Percentiles rank a stretch among this genome's conserved stretches.
These are phyloP conservation scores for Larimichthys polyactis DNA, from an alignment of 2,113 vertebrate species.

Conservation along the genomic window DNA sequence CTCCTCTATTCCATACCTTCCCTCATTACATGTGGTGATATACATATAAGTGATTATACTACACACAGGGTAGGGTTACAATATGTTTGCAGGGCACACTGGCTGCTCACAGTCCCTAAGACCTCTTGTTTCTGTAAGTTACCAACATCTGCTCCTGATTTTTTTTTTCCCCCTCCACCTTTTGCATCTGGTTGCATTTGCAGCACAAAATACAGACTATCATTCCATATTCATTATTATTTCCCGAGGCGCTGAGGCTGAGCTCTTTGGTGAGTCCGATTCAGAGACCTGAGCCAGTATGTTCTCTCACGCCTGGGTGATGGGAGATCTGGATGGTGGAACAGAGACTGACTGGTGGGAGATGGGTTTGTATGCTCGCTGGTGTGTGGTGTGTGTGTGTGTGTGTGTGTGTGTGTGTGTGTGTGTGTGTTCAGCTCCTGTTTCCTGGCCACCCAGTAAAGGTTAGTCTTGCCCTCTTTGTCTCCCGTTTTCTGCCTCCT, in stretches of 20 bases:
- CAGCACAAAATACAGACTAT: conserved; percentile 88
- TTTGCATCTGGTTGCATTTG: conserved; percentile 98
- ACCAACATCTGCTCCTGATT: conserved; percentile 94
- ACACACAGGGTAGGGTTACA: conserved; percentile 66
- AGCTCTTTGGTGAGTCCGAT: conserved; percentile 85
- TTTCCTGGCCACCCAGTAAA: conserved; percentile 93
- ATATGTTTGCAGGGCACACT: conserved; percentile 76
- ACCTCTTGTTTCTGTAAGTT: conserved; percentile 63
- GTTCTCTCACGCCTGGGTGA: conserved; percentile 86
- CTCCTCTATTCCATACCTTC: conserved; percentile 46
- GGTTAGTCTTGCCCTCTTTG: conserved; percentile 78
- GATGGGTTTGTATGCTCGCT: conserved; percentile 14
- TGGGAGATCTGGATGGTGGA: conserved; percentile 43
- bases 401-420: conserved; percentile 28
- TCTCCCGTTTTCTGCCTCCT: conserved; percentile 37
- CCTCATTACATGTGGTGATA: conserved; percentile 70
- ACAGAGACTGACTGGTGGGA: conserved; percentile 23
- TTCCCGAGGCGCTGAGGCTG: conserved; percentile 88
- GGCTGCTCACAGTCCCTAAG: conserved; percentile 66
- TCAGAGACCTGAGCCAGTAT: conserved; percentile 74
- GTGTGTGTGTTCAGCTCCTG: conserved; percentile 82
- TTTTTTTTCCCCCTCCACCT: conserved; percentile 83
- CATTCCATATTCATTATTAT: conserved; percentile 98
- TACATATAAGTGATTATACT: conserved; percentile 68
- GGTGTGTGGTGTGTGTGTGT: conserved; percentile 31